Evolutionary conservation across 2,113 vertebrate species (phyloP).

Genomic region (Sciurus niger): DNA sequence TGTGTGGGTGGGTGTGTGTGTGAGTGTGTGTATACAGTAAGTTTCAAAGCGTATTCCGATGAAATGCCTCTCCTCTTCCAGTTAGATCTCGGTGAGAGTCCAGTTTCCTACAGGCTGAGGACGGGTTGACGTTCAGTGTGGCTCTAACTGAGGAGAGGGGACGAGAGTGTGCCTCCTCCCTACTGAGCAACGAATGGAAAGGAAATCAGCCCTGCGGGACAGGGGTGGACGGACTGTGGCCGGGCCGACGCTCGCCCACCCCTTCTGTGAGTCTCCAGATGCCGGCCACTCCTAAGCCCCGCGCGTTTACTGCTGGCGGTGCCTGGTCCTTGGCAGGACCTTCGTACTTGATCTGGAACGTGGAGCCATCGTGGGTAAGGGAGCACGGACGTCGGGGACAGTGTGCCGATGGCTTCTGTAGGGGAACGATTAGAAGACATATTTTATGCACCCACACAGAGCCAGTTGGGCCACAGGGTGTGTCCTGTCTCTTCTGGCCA

Average conservation of each 20-base stretch:
- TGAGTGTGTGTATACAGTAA: neutral
- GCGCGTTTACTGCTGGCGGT: neutral
- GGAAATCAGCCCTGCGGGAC: neutral
- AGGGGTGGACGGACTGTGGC: no score
- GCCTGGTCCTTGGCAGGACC: neutral
- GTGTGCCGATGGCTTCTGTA: fast-evolving
- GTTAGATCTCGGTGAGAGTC: neutral
- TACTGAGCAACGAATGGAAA: neutral
- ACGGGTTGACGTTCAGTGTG: neutral
- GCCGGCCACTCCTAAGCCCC: no score
- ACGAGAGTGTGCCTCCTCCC: neutral
- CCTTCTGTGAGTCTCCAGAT: no score
- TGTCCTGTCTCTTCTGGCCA: no score
- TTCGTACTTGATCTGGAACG: fast-evolving
- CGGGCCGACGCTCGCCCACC: no score
- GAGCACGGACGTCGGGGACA: fast-evolving
- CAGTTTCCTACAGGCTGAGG: neutral
- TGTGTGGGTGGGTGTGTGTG: no score
- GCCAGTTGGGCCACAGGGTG: neutral
- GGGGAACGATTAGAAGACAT: neutral
- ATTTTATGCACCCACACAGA: fast-evolving
- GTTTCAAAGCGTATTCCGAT: neutral
- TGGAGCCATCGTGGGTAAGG: fast-evolving
- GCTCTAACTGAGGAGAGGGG: neutral
- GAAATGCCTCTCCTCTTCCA: neutral